Evolutionary conservation across 2,888 invertebrate genomes (phyloP).

Genomic region (Chrysopilus asiliformis): DNA sequence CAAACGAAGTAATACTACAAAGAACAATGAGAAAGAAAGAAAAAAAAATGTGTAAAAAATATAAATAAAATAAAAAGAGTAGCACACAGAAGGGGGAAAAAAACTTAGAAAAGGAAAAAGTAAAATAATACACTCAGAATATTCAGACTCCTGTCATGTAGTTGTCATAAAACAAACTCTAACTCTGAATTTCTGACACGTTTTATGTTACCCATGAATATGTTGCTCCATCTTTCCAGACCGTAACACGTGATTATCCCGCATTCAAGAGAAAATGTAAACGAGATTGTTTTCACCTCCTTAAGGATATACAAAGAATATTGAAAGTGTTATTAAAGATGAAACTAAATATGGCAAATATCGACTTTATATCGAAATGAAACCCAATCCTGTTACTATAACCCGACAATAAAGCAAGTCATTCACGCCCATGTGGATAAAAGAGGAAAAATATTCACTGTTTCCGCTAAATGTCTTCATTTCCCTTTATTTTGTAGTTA

Average conservation of each 20-base stretch:
- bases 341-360: too few relatives aligned
- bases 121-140: neutral
- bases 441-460: too few relatives aligned
- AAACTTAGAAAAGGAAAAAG: neutral
- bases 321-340: too few relatives aligned
- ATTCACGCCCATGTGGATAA: too few relatives aligned
- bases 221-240: constrained; percentile 8
- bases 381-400: too few relatives aligned
- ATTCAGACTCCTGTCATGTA: constrained; percentile 12
- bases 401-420: too few relatives aligned
- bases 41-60: constrained; percentile 5
- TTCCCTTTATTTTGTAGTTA: too few relatives aligned
- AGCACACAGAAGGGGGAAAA: neutral
- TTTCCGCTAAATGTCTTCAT: too few relatives aligned
- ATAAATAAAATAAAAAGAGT: neutral
- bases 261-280: neutral
- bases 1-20: too few relatives aligned
- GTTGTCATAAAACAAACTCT: constrained; percentile 14
- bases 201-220: constrained; percentile 13
- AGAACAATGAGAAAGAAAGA: too few relatives aligned
- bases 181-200: constrained; percentile 14
- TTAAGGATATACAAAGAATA: too few relatives aligned
- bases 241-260: constrained; percentile 7
- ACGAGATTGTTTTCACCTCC: constrained; percentile 5
- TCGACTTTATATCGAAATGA: too few relatives aligned